These are phyloP conservation scores for Tetramorium alpestre DNA, from an alignment of 1,140 invertebrate genomes.

Conservation along the genomic window DNA sequence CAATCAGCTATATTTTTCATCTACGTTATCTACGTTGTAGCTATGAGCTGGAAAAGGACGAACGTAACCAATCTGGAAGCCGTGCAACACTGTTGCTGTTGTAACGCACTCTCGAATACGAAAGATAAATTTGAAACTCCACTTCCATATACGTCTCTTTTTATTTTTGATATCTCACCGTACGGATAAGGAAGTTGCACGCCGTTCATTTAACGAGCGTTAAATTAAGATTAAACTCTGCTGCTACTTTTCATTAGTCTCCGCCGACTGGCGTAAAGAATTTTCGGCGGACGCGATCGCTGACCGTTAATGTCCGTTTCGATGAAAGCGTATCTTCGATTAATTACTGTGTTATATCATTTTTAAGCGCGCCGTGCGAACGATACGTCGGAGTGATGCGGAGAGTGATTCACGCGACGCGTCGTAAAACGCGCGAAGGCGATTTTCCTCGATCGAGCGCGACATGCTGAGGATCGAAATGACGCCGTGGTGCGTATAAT, in stretches of 20 bases:
- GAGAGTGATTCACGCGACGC: not conserved
- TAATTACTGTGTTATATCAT: constrained; percentile 56
- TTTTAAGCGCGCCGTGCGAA: not conserved
- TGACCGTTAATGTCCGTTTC: constrained; percentile 10
- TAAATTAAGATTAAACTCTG: constrained; percentile 55
- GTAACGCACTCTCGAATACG: not conserved
- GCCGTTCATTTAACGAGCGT: constrained; percentile 44
- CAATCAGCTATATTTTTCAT: constrained; percentile 35
- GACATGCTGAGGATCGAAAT: constrained; percentile 39
- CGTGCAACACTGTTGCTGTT: not conserved
- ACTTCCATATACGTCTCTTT: not conserved
- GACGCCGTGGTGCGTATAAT: constrained; percentile 16
- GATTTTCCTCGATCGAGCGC: constrained; percentile 48
- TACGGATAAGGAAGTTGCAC: constrained; percentile 34
- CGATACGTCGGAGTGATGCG: constrained; percentile 21
- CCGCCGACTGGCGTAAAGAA: constrained; percentile 39
- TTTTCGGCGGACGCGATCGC: constrained; percentile 28
- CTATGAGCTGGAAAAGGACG: constrained; percentile 10
- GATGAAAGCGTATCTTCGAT: constrained; percentile 32
- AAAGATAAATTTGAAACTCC: constrained; percentile 49
- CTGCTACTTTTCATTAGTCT: constrained; percentile 48
- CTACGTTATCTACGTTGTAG: not conserved
- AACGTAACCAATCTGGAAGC: constrained; percentile 8
- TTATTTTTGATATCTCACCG: constrained; percentile 15
- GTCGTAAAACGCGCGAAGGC: constrained; percentile 54